Conservation (phyloP, 2,113 vertebrate species). For the Amphilophus citrinellus region DNA sequence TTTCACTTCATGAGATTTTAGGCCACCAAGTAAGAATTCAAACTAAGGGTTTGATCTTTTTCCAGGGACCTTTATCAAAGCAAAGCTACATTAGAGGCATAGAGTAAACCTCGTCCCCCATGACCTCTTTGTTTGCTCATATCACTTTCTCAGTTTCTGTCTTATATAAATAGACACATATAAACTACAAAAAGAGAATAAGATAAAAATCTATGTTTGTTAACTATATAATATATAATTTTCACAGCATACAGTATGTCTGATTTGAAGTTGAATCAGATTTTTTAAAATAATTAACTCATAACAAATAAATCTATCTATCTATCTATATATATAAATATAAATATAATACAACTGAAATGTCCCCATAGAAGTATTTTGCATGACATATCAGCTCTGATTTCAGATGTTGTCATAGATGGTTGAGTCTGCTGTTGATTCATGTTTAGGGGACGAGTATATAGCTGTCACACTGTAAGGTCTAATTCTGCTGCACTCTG, state of each 20-base stretch:
- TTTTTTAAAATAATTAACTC: not conserved
- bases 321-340: too few relatives aligned
- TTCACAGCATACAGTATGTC: not conserved
- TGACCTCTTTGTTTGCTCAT: not conserved
- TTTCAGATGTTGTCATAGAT: conserved; percentile 9
- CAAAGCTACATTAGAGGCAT: not conserved
- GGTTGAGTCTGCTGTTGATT: not conserved
- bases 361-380: not conserved
- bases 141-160: conserved; percentile 28
- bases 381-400: not conserved
- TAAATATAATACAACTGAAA: not conserved
- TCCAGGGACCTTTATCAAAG: not conserved
- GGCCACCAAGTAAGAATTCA: not conserved
- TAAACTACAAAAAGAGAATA: not conserved
- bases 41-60: not conserved
- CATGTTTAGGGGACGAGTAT: conserved; percentile 22
- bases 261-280: not conserved
- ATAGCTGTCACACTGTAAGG: not conserved
- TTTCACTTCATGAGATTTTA: not conserved
- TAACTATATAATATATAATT: not conserved
- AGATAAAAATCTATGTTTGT: not conserved
- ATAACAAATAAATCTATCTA: not conserved
- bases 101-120: not conserved
- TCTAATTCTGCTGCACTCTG: not conserved
- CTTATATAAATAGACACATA: not conserved